Evolutionary conservation across 2,797 vertebrate species (phyloP).

Genomic region (Gymnothorax reevesii): DNA sequence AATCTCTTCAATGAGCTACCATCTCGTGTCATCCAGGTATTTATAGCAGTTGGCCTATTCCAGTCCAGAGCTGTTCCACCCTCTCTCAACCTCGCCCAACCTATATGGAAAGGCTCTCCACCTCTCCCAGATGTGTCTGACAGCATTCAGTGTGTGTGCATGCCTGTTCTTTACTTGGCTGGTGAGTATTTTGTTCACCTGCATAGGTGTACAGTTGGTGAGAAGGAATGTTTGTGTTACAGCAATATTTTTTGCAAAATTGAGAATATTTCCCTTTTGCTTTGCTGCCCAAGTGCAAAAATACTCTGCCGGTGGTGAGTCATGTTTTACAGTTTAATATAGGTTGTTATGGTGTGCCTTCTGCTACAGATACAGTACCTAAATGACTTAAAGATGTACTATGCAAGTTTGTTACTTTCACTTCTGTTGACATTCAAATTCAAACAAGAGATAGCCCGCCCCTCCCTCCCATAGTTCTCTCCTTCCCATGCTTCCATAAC

Average conservation of each 20-base stretch:
- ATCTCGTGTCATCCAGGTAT: neutral
- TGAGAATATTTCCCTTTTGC: neutral
- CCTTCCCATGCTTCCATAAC: too few relatives aligned
- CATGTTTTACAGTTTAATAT: neutral
- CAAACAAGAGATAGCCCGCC: too few relatives aligned
- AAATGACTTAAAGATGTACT: neutral
- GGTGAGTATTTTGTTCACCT: conserved; percentile 52
- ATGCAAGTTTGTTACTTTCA: too few relatives aligned
- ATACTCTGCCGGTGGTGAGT: neutral
- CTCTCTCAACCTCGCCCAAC: conserved; percentile 37
- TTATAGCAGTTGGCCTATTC: neutral
- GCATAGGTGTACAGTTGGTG: neutral
- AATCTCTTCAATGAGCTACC: conserved; percentile 8
- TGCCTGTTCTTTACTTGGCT: conserved; percentile 65
- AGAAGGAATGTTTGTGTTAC: neutral
- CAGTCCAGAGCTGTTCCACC: conserved; percentile 21
- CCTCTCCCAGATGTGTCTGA: conserved; percentile 67
- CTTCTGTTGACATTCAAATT: too few relatives aligned
- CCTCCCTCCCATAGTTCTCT: too few relatives aligned
- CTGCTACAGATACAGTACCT: neutral
- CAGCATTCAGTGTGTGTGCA: conserved; percentile 69
- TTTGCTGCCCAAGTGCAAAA: neutral
- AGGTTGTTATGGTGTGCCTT: neutral
- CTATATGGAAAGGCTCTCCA: conserved; percentile 38
- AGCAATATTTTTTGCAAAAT: neutral